phyloP scores from a whole-genome alignment of 1,140 invertebrate species.

The Hermetia illucens region DNA sequence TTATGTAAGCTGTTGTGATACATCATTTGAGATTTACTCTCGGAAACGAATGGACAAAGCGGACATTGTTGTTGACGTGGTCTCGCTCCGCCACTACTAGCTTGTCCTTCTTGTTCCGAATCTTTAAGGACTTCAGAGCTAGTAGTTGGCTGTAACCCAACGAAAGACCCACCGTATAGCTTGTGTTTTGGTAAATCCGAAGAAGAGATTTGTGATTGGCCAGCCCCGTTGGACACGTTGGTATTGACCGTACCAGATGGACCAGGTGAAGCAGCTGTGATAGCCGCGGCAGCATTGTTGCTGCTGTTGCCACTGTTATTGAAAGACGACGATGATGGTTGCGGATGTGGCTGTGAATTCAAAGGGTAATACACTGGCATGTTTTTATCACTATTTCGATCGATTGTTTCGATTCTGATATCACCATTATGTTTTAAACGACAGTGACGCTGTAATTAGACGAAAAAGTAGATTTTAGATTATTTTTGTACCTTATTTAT shows the following conservation, averaged over 20 bases:
- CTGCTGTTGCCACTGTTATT: constrained; percentile 14
- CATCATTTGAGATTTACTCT: constrained; percentile 69
- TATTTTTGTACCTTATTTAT: constrained; percentile 10
- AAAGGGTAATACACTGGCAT: constrained; percentile 26
- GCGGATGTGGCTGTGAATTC: constrained; percentile 15
- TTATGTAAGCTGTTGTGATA: constrained; percentile 78
- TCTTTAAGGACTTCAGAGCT: constrained; percentile 25
- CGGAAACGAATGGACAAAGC: constrained; percentile 64
- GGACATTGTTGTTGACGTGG: constrained; percentile 54
- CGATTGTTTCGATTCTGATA: constrained; percentile 44
- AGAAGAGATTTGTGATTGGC: background rate
- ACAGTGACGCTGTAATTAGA: constrained; percentile 49
- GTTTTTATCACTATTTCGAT: constrained; percentile 31
- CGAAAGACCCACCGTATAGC: background rate
- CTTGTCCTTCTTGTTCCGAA: constrained; percentile 32
- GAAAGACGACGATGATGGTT: constrained; percentile 4
- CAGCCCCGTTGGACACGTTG: background rate
- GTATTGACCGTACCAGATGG: constrained; percentile 13
- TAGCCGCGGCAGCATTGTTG: too few species aligned
- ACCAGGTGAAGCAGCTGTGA: too few species aligned
- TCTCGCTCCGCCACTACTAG: constrained; percentile 33
- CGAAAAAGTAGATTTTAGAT: constrained; percentile 19
- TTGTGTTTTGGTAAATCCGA: background rate
- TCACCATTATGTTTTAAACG: constrained; percentile 55
- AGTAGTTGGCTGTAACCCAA: constrained; percentile 8